A percentile compares a stretch with the other conserved stretches of the same genome.
These are phyloP conservation scores for Melanotaenia nigrans DNA, from an alignment of 2,797 vertebrate species.

Conservation along the genomic window DNA sequence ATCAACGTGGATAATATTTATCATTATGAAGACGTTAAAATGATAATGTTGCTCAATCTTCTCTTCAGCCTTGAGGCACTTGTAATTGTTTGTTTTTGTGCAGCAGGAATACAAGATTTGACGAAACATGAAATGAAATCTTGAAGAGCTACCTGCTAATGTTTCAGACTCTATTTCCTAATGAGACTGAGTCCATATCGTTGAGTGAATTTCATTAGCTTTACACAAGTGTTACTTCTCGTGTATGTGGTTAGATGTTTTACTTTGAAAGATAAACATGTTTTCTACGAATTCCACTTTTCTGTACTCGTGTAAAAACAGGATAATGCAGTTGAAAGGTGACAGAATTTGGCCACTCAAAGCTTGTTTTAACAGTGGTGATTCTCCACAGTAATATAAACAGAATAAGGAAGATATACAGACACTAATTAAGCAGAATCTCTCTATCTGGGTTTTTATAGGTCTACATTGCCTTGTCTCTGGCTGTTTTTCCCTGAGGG, in stretches of 20 bases:
- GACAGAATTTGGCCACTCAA: background rate
- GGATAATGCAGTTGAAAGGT: background rate
- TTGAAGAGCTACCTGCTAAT: background rate
- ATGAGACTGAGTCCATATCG: too few species aligned
- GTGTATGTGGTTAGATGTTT: background rate
- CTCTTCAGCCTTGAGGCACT: background rate
- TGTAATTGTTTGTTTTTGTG: conserved; percentile 13
- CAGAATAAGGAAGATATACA: background rate
- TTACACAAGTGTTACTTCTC: background rate
- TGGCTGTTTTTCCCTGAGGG: background rate
- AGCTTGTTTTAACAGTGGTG: conserved; percentile 6
- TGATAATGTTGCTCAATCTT: background rate
- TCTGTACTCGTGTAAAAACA: too few species aligned
- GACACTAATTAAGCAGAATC: conserved; percentile 20
- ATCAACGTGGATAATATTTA: conserved; percentile 18
- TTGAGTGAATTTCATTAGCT: too few species aligned
- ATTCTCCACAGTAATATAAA: background rate
- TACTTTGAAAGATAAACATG: background rate
- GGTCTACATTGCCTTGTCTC: conserved; percentile 14
- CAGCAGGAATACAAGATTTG: conserved; percentile 4
- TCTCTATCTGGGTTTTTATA: conserved; percentile 11
- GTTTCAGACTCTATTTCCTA: background rate
- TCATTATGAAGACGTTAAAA: conserved; percentile 20
- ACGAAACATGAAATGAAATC: background rate
- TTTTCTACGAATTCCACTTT: background rate